A percentile compares a stretch with the other conserved stretches of the same genome.
phyloP scores from a whole-genome alignment of 2,113 vertebrate genomes.

The Apodemus sylvaticus region DNA sequence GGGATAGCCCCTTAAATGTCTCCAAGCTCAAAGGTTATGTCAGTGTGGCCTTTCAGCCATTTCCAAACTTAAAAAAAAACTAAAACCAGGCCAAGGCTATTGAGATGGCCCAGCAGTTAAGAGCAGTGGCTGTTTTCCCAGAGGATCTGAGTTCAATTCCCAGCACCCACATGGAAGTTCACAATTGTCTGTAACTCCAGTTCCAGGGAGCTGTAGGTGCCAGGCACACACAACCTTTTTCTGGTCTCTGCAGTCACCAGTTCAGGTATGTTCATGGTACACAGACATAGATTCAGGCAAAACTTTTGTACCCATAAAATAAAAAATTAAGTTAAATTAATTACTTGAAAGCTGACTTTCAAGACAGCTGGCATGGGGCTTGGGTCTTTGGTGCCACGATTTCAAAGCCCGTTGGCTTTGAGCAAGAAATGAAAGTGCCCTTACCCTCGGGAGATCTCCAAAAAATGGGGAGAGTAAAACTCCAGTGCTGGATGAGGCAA shows the following conservation, averaged over 20 bases:
- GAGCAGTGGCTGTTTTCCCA: background rate
- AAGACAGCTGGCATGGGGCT: background rate
- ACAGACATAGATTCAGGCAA: background rate
- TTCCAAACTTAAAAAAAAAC: background rate
- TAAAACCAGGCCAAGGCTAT: background rate
- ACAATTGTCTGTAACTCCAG: background rate
- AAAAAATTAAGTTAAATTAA: background rate
- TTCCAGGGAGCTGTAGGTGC: background rate
- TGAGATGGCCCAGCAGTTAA: background rate
- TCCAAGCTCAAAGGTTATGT: background rate
- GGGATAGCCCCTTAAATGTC: background rate
- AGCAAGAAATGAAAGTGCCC: background rate
- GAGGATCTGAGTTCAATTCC: background rate
- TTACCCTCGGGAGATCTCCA: background rate
- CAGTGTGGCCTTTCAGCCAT: background rate
- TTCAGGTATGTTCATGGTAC: background rate
- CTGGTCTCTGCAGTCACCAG: background rate
- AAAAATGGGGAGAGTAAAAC: background rate
- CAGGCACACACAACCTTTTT: background rate
- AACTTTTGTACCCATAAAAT: background rate
- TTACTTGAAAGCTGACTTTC: background rate
- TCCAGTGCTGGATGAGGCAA: background rate
- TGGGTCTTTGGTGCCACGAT: background rate
- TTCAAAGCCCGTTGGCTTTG: constrained; percentile 16
- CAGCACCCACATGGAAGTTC: background rate